Conservation (phyloP, 2,888 invertebrate genomes). For the Caenorhabditis sp. region DNA sequence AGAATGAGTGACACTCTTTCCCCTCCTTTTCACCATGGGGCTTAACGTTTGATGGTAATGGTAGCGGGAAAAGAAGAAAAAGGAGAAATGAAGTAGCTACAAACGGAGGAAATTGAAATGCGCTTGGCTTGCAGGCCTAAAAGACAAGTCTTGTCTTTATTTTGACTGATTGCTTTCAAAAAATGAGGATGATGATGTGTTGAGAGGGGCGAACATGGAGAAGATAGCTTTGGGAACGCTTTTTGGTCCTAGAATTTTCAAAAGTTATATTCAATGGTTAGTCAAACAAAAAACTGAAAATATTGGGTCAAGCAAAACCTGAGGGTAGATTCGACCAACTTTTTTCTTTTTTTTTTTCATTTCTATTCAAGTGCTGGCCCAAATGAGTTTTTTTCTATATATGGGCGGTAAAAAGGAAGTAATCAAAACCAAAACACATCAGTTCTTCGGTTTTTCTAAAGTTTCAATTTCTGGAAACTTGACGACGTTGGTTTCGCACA, state of each 20-base stretch:
- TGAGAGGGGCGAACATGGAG: no score
- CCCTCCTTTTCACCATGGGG: conserved; percentile 28
- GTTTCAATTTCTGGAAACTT: conserved; percentile 16
- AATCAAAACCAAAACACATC: background rate
- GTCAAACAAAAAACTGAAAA: no score
- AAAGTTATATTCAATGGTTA: no score
- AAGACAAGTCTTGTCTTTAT: conserved; percentile 47
- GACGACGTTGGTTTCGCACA: conserved; percentile 21
- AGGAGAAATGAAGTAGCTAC: conserved; percentile 19
- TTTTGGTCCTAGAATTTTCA: background rate
- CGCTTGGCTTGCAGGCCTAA: conserved; percentile 43
- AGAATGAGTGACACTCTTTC: conserved; percentile 49
- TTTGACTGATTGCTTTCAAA: conserved; percentile 55
- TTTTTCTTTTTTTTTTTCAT: background rate
- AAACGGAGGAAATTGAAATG: conserved; percentile 48
- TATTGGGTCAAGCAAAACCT: no score
- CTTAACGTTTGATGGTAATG: conserved; percentile 56
- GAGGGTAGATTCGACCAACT: no score
- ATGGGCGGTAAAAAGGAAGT: background rate
- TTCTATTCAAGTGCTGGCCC: no score
- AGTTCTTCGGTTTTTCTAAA: no score
- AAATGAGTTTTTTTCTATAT: no score
- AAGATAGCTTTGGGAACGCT: no score
- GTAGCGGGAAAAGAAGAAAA: no score
- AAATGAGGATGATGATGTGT: conserved; percentile 42